Evolutionary conservation across 2,113 vertebrate genomes (phyloP).

Genomic region (Amblyornis subalaris): DNA sequence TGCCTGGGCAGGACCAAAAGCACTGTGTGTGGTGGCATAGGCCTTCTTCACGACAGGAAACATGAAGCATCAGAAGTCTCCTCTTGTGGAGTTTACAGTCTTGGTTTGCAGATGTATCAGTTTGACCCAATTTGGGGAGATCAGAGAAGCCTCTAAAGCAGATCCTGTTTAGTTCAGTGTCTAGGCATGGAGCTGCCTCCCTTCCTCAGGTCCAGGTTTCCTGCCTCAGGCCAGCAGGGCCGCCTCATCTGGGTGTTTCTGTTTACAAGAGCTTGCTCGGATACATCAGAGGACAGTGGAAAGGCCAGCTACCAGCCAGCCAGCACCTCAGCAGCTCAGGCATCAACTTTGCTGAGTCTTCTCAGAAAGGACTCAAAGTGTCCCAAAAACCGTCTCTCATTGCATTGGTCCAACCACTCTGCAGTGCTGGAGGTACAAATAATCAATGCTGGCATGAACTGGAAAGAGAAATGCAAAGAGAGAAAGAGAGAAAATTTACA

Average conservation of each 20-base stretch:
- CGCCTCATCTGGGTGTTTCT: neutral
- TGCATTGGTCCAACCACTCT: neutral
- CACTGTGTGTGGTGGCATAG: neutral
- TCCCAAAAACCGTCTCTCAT: neutral
- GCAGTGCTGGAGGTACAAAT: neutral
- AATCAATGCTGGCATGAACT: neutral
- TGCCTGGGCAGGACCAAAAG: neutral
- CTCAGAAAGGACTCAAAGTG: neutral
- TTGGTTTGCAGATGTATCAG: neutral
- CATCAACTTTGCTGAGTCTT: neutral
- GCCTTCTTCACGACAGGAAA: neutral
- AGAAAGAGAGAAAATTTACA: neutral
- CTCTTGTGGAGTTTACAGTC: neutral
- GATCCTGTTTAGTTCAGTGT: neutral
- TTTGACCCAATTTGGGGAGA: neutral
- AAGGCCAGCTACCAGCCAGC: neutral
- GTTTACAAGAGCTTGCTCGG: neutral
- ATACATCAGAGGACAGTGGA: neutral
- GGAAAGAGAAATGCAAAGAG: neutral
- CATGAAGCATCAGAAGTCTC: neutral
- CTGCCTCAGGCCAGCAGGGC: neutral
- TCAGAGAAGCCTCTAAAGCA: neutral
- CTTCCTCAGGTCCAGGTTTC: neutral
- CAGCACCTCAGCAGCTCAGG: accelerated
- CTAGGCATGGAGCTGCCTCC: neutral